phyloP scores from a whole-genome alignment of 1,140 invertebrate genomes.

The Drosophila triauraria region DNA sequence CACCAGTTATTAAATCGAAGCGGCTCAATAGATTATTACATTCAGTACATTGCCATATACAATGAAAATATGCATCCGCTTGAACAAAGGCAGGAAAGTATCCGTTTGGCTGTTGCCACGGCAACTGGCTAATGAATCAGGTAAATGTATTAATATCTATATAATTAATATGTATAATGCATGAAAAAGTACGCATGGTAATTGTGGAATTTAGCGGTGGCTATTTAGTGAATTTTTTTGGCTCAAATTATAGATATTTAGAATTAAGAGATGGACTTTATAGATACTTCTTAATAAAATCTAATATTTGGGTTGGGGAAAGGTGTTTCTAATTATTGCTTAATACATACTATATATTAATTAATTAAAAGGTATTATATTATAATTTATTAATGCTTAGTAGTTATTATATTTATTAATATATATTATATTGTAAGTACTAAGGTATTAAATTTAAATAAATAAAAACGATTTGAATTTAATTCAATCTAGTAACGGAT shows the following conservation, averaged over 20 bases:
- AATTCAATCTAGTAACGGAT: too few species aligned
- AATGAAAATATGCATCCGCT: conserved; percentile 7
- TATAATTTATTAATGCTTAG: too few species aligned
- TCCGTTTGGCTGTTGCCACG: conserved; percentile 21
- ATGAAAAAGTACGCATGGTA: not conserved
- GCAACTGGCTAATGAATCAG: conserved; percentile 27
- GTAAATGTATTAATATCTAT: not conserved
- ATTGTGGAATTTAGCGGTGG: not conserved
- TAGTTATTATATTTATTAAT: not conserved
- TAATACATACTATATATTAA: not conserved
- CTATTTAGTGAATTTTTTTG: not conserved
- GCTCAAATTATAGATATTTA: too few species aligned
- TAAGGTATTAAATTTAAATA: too few species aligned
- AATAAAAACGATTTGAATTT: not conserved
- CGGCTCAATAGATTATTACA: conserved; percentile 79
- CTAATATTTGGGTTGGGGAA: not conserved
- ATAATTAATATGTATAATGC: conserved; percentile 11
- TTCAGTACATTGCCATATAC: conserved; percentile 56
- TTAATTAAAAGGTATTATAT: not conserved
- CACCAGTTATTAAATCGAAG: conserved; percentile 75
- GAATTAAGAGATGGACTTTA: not conserved
- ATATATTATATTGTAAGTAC: too few species aligned
- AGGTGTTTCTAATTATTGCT: not conserved
- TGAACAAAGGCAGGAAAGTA: conserved; percentile 14
- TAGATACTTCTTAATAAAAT: not conserved